These are phyloP conservation scores for Hippasteria phrygiana DNA, from an alignment of 53 echinoderm and acorn worm genomes.

Conservation along the genomic window DNA sequence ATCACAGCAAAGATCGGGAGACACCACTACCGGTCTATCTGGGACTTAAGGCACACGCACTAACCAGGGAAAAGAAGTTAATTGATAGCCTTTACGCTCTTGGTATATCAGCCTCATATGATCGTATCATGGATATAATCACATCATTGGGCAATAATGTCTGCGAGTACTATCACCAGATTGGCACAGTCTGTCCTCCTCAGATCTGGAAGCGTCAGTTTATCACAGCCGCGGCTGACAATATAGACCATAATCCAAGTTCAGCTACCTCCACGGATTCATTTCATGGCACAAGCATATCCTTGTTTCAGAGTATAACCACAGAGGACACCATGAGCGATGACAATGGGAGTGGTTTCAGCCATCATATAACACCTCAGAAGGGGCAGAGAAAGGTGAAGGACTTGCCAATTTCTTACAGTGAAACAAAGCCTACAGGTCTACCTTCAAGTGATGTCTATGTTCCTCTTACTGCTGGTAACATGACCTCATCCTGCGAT, in stretches of 20 bases:
- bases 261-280: slow-evolving; percentile 55
- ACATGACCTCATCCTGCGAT: background rate
- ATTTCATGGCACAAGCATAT: slow-evolving; percentile 66
- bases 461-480: slow-evolving; percentile 23
- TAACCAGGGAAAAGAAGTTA: slow-evolving; percentile 41
- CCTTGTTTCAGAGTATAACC: slow-evolving; percentile 43
- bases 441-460: slow-evolving; percentile 24
- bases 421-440: slow-evolving; percentile 2
- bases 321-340: too few species aligned
- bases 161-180: slow-evolving; percentile 32
- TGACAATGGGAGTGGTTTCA: background rate
- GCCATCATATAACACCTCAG: slow-evolving; percentile 7
- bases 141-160: too few species aligned
- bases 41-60: slow-evolving; percentile 47
- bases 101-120: too few species aligned
- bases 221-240: slow-evolving; percentile 60
- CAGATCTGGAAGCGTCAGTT: slow-evolving; percentile 35
- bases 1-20: slow-evolving; percentile 53
- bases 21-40: slow-evolving; percentile 58
- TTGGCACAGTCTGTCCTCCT: slow-evolving; percentile 59
- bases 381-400: background rate
- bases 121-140: too few species aligned
- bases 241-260: slow-evolving; percentile 68
- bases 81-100: slow-evolving; percentile 64
- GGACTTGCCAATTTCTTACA: slow-evolving; percentile 16